Conservation (phyloP, 2,888 invertebrate species). For the Tolmerus cingulatus region DNA sequence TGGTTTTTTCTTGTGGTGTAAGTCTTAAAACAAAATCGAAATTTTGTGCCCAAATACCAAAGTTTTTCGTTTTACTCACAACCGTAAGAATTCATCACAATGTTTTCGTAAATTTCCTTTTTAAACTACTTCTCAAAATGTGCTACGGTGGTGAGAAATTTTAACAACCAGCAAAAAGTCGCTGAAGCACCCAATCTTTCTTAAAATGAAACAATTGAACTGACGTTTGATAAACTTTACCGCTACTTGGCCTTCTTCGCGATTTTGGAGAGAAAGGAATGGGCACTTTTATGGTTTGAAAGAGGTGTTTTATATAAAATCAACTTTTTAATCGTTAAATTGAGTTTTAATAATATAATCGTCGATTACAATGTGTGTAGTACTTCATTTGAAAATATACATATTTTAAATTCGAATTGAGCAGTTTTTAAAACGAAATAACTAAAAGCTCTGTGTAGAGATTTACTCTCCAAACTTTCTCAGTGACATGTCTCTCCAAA, state of each 20-base stretch:
- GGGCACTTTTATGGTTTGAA: background rate
- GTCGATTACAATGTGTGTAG: background rate
- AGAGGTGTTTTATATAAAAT: background rate
- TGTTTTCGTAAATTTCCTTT: background rate
- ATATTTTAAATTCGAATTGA: background rate
- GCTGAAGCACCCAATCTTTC: background rate
- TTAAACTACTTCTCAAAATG: background rate
- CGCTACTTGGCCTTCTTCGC: background rate
- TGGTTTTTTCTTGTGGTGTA: background rate
- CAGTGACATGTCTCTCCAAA: background rate
- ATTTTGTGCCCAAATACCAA: slow-evolving; percentile 41
- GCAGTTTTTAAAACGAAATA: background rate
- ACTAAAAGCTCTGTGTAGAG: background rate
- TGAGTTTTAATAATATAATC: background rate
- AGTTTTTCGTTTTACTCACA: slow-evolving; percentile 36
- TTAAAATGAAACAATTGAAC: background rate
- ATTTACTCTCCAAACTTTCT: background rate
- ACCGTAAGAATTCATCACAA: slow-evolving; percentile 43
- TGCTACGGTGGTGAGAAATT: background rate
- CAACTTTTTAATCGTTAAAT: background rate
- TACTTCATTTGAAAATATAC: background rate
- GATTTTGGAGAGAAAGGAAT: background rate
- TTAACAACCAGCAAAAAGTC: background rate
- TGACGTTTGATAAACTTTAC: background rate
- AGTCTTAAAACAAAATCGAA: slow-evolving; percentile 5